These are phyloP conservation scores for Onthophagus taurus DNA, from an alignment of 1,140 invertebrate genomes.

Conservation along the genomic window DNA sequence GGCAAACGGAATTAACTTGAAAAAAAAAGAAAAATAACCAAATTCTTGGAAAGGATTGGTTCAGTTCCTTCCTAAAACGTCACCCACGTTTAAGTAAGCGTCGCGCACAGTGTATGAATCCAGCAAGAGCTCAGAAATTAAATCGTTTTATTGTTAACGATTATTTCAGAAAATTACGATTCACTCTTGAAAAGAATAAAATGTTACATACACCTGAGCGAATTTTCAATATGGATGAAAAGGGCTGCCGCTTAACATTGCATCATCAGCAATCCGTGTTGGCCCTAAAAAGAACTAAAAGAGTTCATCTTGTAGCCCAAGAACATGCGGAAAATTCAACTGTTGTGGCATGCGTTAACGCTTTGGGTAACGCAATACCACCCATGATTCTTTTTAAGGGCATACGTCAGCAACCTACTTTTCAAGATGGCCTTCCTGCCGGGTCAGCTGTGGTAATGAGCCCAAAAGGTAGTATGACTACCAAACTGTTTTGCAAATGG, in stretches of 20 bases:
- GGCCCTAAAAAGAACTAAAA: constrained; percentile 27
- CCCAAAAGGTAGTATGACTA: no score
- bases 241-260: constrained; percentile 25
- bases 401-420: constrained; percentile 16
- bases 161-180: constrained; percentile 27
- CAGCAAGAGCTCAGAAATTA: constrained; percentile 32
- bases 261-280: constrained; percentile 29
- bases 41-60: constrained; percentile 24
- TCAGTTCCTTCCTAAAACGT: constrained; percentile 22
- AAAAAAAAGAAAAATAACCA: constrained; percentile 18
- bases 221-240: constrained; percentile 38
- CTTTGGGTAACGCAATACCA: constrained; percentile 24
- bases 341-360: constrained; percentile 27
- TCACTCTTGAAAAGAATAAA: constrained; percentile 15
- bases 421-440: constrained; percentile 17
- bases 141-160: constrained; percentile 32
- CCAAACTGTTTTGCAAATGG: no score
- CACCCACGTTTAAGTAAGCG: constrained; percentile 20
- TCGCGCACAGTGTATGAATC: constrained; percentile 28
- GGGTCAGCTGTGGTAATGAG: no score
- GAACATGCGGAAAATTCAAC: constrained; percentile 37
- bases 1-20: constrained; percentile 20
- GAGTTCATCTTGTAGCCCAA: constrained; percentile 30
- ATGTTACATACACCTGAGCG: constrained; percentile 25
- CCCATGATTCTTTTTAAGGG: constrained; percentile 33